Base-by-base conservation (phyloP, 2,797 vertebrate species). In the Pseudopleuronectes americanus region DNA sequence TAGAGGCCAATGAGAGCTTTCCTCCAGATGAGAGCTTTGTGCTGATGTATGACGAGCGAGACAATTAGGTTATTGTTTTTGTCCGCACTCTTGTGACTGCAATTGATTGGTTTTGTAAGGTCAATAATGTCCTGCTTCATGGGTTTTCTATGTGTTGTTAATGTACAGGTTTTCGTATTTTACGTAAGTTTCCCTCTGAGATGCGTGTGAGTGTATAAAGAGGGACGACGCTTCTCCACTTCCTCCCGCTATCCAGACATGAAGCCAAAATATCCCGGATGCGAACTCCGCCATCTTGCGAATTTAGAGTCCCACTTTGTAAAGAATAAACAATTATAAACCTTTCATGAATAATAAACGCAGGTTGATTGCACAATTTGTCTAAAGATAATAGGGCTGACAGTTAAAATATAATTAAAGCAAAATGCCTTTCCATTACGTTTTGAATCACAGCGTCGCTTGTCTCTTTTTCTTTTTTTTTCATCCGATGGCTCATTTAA, bases 1-100 rank as follows among this genome's bases (percentile, higher is more conserved):
- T 81, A 89, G 31, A 84, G 80, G 33, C 26, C 65, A 86, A 68
- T 69, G 57, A 65, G 57, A 78, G 51, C 41, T 71, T 85, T 74
- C 71, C 68, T 72, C 70, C 70, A 57, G 36, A 28, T 12, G 43
- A 23, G 47, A 48, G 26, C 31, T 22, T 55, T 57, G 52, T 71
- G 31, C 55, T 70, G 41, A 71, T 67, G 38, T 31, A 16, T 56
- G 51, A 71, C 59, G 23, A 74, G 58, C 28, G 13, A 73, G 21
- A 63, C 54, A 48, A 72, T 57, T 0, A 16, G 52, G 6, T 21
- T 67, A n/a, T 69, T 60, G 36, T 13, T 38, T 38, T 38, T 3
- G 12, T 4, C 10, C 10, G 10, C 36, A 38, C 22, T 45, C 3
- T 33, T 33, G 23, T 17, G 12, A 64, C 6, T 58, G 21, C 47